These are phyloP conservation scores for Lasiurus borealis DNA, from an alignment of 2,113 vertebrate species.

Conservation along the genomic window DNA sequence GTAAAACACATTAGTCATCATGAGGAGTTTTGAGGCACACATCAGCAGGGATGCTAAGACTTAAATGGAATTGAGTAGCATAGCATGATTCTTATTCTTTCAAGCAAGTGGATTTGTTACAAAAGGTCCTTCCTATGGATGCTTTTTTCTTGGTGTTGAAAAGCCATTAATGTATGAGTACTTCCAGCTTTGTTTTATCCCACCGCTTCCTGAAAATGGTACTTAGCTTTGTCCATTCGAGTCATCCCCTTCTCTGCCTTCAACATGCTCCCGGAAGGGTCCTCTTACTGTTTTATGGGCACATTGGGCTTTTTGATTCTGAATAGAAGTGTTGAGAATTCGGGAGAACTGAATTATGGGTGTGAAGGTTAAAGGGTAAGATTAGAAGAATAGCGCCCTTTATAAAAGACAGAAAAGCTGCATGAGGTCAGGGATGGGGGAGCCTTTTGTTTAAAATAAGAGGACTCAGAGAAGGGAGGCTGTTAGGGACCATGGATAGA, in stretches of 20 bases:
- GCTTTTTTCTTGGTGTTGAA: neutral
- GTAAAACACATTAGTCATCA: neutral
- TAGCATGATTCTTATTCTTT: slow-evolving; percentile 35
- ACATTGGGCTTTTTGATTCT: neutral
- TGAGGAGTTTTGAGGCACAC: neutral
- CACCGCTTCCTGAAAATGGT: neutral
- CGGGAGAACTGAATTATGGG: neutral
- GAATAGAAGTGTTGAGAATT: neutral
- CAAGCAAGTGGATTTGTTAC: neutral
- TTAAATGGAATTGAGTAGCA: neutral
- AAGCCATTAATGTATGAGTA: neutral
- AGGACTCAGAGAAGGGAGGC: neutral
- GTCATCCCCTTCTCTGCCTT: neutral
- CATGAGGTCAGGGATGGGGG: neutral
- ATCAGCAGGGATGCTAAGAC: neutral
- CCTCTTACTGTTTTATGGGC: neutral
- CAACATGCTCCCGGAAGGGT: neutral
- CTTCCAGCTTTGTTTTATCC: neutral
- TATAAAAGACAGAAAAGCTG: neutral
- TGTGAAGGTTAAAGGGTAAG: neutral
- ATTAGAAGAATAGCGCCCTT: neutral
- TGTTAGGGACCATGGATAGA: neutral
- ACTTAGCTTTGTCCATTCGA: neutral
- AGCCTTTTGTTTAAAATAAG: neutral
- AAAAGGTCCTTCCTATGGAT: neutral